Evolutionary conservation across 2,113 vertebrate species (phyloP).

Genomic region (Nesoenas mayeri): DNA sequence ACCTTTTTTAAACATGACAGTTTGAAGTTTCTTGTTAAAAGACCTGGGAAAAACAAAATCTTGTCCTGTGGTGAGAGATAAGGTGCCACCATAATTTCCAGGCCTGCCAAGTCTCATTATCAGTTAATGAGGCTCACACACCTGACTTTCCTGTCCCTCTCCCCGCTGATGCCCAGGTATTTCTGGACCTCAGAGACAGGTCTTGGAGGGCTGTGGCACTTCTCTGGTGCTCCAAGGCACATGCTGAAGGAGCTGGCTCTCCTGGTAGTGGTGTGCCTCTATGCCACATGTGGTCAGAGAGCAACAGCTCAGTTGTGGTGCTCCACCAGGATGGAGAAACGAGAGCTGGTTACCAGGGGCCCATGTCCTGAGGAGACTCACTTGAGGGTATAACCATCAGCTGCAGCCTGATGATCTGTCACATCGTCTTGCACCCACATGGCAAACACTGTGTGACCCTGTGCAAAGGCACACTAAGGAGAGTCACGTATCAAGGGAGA

Average conservation of each 20-base stretch:
- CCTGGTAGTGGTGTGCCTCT: accelerated
- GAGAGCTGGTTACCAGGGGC: not conserved
- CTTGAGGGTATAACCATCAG: not conserved
- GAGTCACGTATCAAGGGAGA: not conserved
- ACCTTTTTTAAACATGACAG: not conserved
- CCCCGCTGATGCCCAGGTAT: not conserved
- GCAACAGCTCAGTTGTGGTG: accelerated
- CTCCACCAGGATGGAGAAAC: not conserved
- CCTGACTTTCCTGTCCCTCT: not conserved
- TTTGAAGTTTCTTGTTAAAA: not conserved
- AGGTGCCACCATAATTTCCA: not conserved
- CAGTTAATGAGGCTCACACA: not conserved
- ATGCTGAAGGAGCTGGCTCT: not conserved
- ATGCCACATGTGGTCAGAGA: not conserved
- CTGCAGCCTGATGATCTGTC: not conserved
- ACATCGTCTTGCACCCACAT: not conserved
- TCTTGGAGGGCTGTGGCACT: not conserved
- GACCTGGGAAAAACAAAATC: not conserved
- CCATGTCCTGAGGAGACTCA: not conserved
- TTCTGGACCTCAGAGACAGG: accelerated
- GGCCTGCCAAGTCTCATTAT: not conserved
- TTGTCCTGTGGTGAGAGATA: not conserved
- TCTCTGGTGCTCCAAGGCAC: not conserved
- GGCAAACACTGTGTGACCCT: not conserved
- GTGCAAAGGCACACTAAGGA: not conserved